phyloP scores from a whole-genome alignment of 2,113 vertebrate species.

The Oryctolagus cuniculus region mOryCun1.1 NC_091432.1:12871001-12871500 shows the following conservation, averaged over 20 bases:
- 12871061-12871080: no score
- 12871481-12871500: conserved; percentile 88
- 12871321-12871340: conserved; percentile 96
- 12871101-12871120: not conserved
- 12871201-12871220: not conserved
- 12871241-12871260: not conserved
- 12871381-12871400: conserved; percentile 96
- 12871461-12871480: conserved; percentile 95
- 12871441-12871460: conserved; percentile 98
- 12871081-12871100: no score
- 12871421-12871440: conserved; percentile 98
- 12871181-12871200: not conserved
- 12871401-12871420: conserved; percentile 95
- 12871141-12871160: not conserved
- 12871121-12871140: not conserved
- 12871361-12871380: conserved; percentile 97
- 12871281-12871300: not conserved
- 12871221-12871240: not conserved
- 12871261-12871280: not conserved
- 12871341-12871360: conserved; percentile 95
- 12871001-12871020: no score
- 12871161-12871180: conserved; percentile 40
- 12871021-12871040: no score
- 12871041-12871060: no score
- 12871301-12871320: conserved; percentile 70